phyloP scores from a whole-genome alignment of 2,113 vertebrate genomes.

The Stictonetta naevosa region DNA sequence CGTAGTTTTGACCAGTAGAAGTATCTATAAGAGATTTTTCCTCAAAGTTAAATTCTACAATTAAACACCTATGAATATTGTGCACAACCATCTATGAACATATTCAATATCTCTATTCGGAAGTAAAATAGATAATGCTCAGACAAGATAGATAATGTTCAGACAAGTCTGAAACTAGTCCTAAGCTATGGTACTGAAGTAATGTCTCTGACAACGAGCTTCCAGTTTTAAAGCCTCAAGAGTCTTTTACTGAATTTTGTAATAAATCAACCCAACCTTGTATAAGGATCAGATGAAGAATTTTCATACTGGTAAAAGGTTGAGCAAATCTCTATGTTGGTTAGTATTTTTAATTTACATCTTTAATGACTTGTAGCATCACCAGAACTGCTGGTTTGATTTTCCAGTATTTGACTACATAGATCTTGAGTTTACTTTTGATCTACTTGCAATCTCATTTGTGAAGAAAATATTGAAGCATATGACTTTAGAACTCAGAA shows the following conservation, averaged over 20 bases:
- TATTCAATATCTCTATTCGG: conserved; percentile 19
- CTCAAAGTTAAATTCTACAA: background rate
- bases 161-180: conserved; percentile 41
- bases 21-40: background rate
- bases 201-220: background rate
- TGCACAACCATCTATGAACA: background rate
- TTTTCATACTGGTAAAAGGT: conserved; percentile 63
- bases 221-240: background rate
- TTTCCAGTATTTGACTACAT: conserved; percentile 8
- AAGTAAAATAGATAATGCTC: conserved; percentile 16
- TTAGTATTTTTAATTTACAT: conserved; percentile 76
- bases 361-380: conserved; percentile 70
- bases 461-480: background rate
- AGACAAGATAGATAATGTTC: conserved; percentile 1
- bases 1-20: background rate
- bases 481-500: background rate
- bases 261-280: conserved; percentile 39
- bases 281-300: conserved; percentile 67
- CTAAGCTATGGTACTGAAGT: background rate
- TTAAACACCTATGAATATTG: background rate
- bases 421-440: background rate
- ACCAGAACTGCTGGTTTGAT: conserved; percentile 1
- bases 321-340: conserved; percentile 58
- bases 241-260: conserved; percentile 40
- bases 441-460: background rate